Conservation (phyloP, 1,140 invertebrate species). For the Lanistes nyassanus region DNA sequence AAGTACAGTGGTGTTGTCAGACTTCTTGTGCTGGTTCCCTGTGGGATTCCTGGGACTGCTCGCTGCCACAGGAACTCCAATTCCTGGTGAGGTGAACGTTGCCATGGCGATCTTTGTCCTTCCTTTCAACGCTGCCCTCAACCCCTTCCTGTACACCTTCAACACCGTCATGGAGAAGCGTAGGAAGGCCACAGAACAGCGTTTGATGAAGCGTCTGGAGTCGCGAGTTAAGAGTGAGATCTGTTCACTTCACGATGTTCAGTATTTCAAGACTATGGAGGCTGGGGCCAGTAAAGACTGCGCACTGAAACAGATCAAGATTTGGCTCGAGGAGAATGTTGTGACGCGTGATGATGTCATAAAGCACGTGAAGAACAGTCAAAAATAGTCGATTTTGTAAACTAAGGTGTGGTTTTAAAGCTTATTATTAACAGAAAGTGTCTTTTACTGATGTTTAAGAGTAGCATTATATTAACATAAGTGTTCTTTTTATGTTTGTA, state of each 20-base stretch:
- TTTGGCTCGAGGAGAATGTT: not conserved
- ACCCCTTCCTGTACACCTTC: slow-evolving; percentile 44
- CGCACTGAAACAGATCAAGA: not conserved
- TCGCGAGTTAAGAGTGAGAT: not conserved
- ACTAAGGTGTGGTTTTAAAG: too few relatives aligned
- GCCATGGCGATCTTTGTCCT: slow-evolving; percentile 40
- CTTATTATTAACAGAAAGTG: too few relatives aligned
- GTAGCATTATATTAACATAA: too few relatives aligned
- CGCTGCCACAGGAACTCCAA: slow-evolving; percentile 26
- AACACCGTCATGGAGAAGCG: slow-evolving; percentile 19
- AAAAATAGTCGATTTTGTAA: too few relatives aligned
- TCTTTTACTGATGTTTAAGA: too few relatives aligned
- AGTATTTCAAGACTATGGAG: not conserved
- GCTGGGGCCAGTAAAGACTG: not conserved
- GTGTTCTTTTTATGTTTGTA: too few relatives aligned
- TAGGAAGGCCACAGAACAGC: not conserved
- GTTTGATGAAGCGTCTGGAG: slow-evolving; percentile 6
- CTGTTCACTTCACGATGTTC: too few relatives aligned
- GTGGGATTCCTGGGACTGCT: slow-evolving; percentile 26
- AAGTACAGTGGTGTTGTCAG: slow-evolving; percentile 29
- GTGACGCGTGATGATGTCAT: not conserved
- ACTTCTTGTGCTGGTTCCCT: slow-evolving; percentile 33
- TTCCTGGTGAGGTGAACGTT: slow-evolving; percentile 39
- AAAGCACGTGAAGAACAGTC: not conserved
- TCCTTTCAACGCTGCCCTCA: too few relatives aligned